Conservation (phyloP, 2,888 invertebrate genomes). For the Drosophila anceps region DNA sequence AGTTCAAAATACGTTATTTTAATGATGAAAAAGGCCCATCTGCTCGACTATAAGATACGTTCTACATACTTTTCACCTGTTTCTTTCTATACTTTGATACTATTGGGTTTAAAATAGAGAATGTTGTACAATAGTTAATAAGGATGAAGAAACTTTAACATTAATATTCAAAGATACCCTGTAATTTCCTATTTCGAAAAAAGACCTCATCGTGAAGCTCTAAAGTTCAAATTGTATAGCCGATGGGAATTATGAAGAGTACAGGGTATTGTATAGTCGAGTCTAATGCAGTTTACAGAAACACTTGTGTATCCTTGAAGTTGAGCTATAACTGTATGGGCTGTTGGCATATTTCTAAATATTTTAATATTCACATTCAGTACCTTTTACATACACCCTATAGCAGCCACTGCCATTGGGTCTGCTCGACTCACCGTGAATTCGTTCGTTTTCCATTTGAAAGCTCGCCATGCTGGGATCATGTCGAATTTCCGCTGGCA, state of each 20-base stretch:
- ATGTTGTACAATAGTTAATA: background rate
- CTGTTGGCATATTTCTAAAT: too few relatives aligned
- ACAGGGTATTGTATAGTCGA: background rate
- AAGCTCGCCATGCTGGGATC: constrained; percentile 89
- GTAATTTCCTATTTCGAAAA: too few relatives aligned
- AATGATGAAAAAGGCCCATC: background rate
- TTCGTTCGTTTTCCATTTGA: constrained; percentile 84
- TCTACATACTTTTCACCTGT: background rate
- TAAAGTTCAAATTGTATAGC: too few relatives aligned
- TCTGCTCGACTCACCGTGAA: constrained; percentile 80
- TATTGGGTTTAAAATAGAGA: background rate
- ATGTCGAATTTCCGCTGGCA: constrained; percentile 89
- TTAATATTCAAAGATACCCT: background rate
- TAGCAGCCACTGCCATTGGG: background rate
- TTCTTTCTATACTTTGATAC: background rate
- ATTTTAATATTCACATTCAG: background rate
- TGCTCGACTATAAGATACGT: background rate
- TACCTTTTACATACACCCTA: background rate
- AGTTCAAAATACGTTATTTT: background rate
- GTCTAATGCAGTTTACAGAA: background rate
- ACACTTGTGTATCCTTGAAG: background rate
- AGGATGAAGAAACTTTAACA: background rate
- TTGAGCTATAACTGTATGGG: background rate
- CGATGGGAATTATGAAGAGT: too few relatives aligned
- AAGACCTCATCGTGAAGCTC: too few relatives aligned